Base-by-base conservation (phyloP, 2,113 vertebrate genomes). In the Antechinus flavipes region DNA sequence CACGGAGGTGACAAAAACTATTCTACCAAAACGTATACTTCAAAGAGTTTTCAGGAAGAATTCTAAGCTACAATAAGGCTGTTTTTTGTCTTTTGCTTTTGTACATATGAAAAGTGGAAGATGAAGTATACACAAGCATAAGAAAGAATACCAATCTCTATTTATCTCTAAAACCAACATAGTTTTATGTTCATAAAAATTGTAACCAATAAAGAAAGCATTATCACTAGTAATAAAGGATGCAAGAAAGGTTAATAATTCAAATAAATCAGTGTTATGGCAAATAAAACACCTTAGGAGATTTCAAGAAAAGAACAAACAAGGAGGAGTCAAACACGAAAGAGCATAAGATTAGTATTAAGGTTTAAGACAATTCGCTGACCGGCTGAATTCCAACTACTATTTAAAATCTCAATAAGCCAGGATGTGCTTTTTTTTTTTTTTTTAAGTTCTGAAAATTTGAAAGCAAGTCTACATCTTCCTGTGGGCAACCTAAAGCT, bases 1-100 rank as follows among this genome's bases (percentile, higher is more conserved):
- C 90, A 30, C 35, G n/a, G 35, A 76, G 16, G 14, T 19, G 61
- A n/a, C 35, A n/a, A 76, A 76, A 84, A 42, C 68, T 42, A 76
- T 76, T 14, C 4, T 76, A n/a, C 35, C 68, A 76, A 76, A 76
- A 76, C 16, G 6, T 94, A 53, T n/a, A 25, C 5, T 90, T 93
- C 55, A 27, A 94, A 91, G 94, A 9, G 5, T 90, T 93, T 50
- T 92, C 68, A 91, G 26, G 91, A 55, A 68, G 61, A 68, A 35
- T 68, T 1, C 30, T 68, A 61, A 61, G 58, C 27, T 61, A 61
- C 10, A 61, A 10, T 8, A 2, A 10, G 27, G 58, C 9, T 61
- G 26, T 30, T 61, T 61, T 61, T 56, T 95, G 61, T 89, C 26
- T 92, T 92, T 93, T 94, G 35, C 61, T 95, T 90, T 93, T 6